Base-by-base conservation (phyloP, 2,113 vertebrate species). In the Xenus cinereus region DNA sequence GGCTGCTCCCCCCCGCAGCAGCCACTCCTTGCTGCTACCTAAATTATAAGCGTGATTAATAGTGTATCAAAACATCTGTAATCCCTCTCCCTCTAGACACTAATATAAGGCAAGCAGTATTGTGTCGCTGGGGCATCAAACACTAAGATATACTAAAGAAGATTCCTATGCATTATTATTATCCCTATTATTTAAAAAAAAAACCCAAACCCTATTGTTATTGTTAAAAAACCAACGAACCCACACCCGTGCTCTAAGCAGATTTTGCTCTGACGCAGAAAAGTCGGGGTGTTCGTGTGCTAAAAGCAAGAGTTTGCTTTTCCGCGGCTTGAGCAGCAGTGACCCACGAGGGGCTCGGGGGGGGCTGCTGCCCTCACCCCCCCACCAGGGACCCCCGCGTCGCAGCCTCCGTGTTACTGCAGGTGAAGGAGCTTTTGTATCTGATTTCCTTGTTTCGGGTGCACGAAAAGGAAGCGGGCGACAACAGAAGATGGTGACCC, bases 71-170 rank as follows among this genome's bases (percentile, higher is more conserved):
- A 97, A 95, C 2, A 35, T 92, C 83, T 94, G 89, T 87, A 62
- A 64, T 14, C 85, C 95, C 75, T 85, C 90, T 95, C 74, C 91
- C 91, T 91, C 96, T 94, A 96, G 91, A 84, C 93, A 71, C 87
- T 87, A 94, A 72, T 50, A 51, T 98, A 96, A 97, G 97, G 94
- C 95, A 97, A 97, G 93, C 94, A 97, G 95, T 92, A 97, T 93
- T 96, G 95, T 97, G 96, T 91, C 96, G 85, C 93, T 41, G 92
- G 95, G 91, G 87, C 91, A 83, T 95, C 94, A 67, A 82, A 90
- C 94, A 78, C 94, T 86, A 92, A 45, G 82, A 84, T 91, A 84
- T 63, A 41, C 88, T 93, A 86, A 95, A 87, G 92, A 94, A 87
- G 90, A 90, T 63, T 94, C 74, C 77, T 94, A 90, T 43, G 81